Base-by-base conservation (phyloP, 1,140 invertebrate genomes). In the Cataglyphis hispanica region DNA sequence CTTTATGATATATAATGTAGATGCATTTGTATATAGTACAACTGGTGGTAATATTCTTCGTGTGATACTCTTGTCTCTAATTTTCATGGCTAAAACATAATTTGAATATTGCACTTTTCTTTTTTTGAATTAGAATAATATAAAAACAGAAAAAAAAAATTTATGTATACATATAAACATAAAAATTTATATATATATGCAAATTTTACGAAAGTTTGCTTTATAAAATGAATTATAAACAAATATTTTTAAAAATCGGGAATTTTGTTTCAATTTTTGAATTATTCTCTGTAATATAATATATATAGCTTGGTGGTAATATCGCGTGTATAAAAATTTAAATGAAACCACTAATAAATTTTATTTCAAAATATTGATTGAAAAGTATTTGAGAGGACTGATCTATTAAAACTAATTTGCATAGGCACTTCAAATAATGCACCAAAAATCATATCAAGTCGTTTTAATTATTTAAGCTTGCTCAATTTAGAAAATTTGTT, bases 371-470 rank as follows among this genome's bases (percentile, higher is more conserved):
- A 61, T 86, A 91, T 75, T 66, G 78, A 86, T 88, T 27, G 69
- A 85, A 87, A 89, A 84, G 60, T 91, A 89, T 89, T 75, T 90
- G 76, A 67, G 63, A 85, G 60, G 70, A 89, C 80, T 87, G 46
- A 87, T 50, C 16, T 19, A 19, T 61, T 43, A 37, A 53, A 75
- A 87, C 19, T 83, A 13, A 60, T 89, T 90, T 60, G 46, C 84
- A 37, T 75, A 87, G 78, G 70, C 89, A 91, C 58, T 91, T 66
- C 75, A 87, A 86, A 37, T 87, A 75, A 19, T 50, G 46, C 61
- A 91, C 64, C 64, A 84, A 88, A 83, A 91, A 88, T 69, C 89
- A 91, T 91, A 91, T 91, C 89, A 91, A 89, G 90, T 88, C 11
- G 11, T 89, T 74, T 43, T 91, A 63, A 84, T 88, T 86, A 81